Evolutionary conservation across 2,888 invertebrate genomes (phyloP).

Genomic region (Taphrorychus bicolor): DNA sequence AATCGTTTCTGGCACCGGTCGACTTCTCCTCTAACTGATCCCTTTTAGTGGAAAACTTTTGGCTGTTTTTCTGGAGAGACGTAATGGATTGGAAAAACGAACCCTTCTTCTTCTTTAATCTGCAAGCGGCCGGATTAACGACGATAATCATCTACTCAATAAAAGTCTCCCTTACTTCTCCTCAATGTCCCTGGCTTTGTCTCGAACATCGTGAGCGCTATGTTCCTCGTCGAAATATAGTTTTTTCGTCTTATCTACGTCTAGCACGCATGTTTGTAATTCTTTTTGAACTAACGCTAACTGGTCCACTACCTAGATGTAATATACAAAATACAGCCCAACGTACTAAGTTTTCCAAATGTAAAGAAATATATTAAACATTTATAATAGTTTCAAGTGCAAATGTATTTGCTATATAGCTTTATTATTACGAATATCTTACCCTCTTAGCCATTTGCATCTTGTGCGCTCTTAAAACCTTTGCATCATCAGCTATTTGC

Average conservation of each 20-base stretch:
- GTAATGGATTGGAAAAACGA: slow-evolving; percentile 96
- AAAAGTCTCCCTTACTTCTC: slow-evolving; percentile 76
- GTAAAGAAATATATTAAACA: background rate
- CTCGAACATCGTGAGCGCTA: slow-evolving; percentile 92
- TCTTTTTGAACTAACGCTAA: slow-evolving; percentile 89
- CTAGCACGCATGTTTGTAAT: slow-evolving; percentile 82
- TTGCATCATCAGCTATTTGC: slow-evolving; percentile 93
- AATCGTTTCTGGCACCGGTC: slow-evolving; percentile 93
- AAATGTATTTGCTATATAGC: too few relatives aligned
- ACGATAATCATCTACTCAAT: too few relatives aligned
- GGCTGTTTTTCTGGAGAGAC: slow-evolving; percentile 94
- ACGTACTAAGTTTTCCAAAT: background rate
- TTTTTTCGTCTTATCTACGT: slow-evolving; percentile 94
- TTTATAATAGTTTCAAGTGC: too few relatives aligned
- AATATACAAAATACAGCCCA: background rate
- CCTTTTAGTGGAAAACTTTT: slow-evolving; percentile 91
- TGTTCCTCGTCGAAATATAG: slow-evolving; percentile 96
- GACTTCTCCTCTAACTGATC: slow-evolving; percentile 94
- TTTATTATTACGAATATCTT: too few relatives aligned
- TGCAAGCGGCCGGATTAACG: slow-evolving; percentile 55
- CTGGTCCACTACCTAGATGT: slow-evolving; percentile 80
- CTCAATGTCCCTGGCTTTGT: slow-evolving; percentile 94
- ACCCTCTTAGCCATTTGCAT: slow-evolving; percentile 82
- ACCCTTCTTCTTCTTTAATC: slow-evolving; percentile 94
- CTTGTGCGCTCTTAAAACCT: slow-evolving; percentile 83